These are phyloP conservation scores for Drosophila lowei DNA, from an alignment of 1,140 invertebrate species.

Conservation along the genomic window DNA sequence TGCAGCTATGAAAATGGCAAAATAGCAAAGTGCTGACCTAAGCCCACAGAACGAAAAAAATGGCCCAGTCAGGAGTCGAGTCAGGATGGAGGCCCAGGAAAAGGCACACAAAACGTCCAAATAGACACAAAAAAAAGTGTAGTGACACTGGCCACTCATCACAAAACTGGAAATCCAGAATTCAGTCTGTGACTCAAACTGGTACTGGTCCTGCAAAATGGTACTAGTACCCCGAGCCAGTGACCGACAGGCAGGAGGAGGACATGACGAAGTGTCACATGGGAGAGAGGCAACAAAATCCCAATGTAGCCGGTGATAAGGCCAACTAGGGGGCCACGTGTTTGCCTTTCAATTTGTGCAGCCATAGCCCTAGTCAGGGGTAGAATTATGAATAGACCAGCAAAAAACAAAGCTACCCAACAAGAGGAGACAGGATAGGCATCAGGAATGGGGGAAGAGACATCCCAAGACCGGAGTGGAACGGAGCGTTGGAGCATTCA, in stretches of 20 bases:
- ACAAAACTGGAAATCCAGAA: constrained; percentile 41
- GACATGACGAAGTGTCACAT: constrained; percentile 54
- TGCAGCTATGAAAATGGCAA: constrained; percentile 62
- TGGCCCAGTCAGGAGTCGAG: constrained; percentile 14
- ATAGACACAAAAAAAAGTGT: constrained; percentile 3
- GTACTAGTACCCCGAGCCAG: constrained; percentile 26
- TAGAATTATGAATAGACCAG: constrained; percentile 62
- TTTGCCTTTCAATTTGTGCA: constrained; percentile 67
- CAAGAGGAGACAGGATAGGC: constrained; percentile 28
- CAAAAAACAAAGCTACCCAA: constrained; percentile 34
- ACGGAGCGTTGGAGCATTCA: constrained; percentile 43
- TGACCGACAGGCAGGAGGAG: constrained; percentile 15
- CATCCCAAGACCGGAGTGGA: constrained; percentile 17
- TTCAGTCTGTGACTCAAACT: constrained; percentile 16
- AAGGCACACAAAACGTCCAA: constrained; percentile 11
- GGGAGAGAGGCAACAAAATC: constrained; percentile 26
- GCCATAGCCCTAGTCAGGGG: constrained; percentile 17
- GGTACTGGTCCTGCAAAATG: constrained; percentile 11
- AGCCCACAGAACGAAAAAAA: constrained; percentile 56
- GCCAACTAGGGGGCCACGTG: constrained; percentile 50
- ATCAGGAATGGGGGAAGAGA: constrained; percentile 35
- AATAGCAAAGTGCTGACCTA: constrained; percentile 67
- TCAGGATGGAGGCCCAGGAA: not conserved
- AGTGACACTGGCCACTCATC: constrained; percentile 48
- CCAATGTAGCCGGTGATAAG: constrained; percentile 44